Conservation (phyloP, 2,797 vertebrate genomes). For the Pachyuromys duprasi region DNA sequence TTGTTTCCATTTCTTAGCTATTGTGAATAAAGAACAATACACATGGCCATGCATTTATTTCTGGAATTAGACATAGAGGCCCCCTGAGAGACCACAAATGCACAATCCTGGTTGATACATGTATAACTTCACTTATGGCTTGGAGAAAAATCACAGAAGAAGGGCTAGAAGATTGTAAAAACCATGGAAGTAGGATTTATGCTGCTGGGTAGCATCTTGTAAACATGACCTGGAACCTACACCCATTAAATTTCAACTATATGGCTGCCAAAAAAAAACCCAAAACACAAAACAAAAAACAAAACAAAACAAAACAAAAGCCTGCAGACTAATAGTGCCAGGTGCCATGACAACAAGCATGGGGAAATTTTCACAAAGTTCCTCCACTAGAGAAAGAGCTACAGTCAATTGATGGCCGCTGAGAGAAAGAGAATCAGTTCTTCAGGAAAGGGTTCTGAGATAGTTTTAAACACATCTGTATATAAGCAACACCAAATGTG, state of each 20-base stretch:
- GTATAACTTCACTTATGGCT: neutral
- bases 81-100: neutral
- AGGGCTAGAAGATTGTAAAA: neutral
- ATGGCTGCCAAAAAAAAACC: neutral
- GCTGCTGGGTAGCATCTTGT: neutral
- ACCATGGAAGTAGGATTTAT: no score
- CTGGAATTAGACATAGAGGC: neutral
- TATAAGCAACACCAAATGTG: neutral
- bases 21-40: neutral
- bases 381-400: neutral
- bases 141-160: neutral
- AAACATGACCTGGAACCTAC: neutral
- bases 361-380: neutral
- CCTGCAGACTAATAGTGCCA: neutral
- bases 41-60: neutral
- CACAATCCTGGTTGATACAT: neutral
- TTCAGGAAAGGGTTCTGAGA: no score
- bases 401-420: neutral
- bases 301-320: no score
- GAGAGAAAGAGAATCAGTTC: neutral
- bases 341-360: neutral
- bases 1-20: neutral
- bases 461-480: neutral
- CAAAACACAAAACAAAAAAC: no score
- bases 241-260: neutral